Evolutionary conservation across 2,113 vertebrate species (phyloP).

Genomic region (Pangasianodon hypophthalmus): DNA sequence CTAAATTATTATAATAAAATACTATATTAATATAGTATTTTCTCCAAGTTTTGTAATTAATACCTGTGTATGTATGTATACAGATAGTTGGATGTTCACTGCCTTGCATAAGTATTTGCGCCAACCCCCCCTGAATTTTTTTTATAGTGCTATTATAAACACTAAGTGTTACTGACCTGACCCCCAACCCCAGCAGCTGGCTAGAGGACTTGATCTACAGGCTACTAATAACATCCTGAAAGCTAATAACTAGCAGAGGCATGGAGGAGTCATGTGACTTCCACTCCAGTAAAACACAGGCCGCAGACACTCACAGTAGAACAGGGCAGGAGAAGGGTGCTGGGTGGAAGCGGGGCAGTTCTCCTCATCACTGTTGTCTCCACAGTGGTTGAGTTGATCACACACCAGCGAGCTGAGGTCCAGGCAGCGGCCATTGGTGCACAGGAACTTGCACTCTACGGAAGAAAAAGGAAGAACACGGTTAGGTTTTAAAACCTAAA

Average conservation of each 20-base stretch:
- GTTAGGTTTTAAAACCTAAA: slow-evolving; percentile 2
- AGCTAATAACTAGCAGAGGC: not conserved
- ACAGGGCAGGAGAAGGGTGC: slow-evolving; percentile 90
- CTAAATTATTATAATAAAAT: too few relatives aligned
- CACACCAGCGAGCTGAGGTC: slow-evolving; percentile 93
- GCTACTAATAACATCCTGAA: slow-evolving; percentile 18
- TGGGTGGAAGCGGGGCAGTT: slow-evolving; percentile 94
- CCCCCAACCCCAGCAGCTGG: not conserved
- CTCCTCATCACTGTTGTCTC: slow-evolving; percentile 97
- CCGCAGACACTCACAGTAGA: slow-evolving; percentile 86
- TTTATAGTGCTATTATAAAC: not conserved
- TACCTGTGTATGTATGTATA: not conserved
- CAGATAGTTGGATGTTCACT: not conserved
- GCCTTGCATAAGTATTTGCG: not conserved
- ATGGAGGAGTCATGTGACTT: slow-evolving; percentile 1
- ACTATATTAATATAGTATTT: too few relatives aligned
- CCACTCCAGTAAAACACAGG: not conserved
- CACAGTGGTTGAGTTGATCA: slow-evolving; percentile 96
- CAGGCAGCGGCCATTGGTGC: slow-evolving; percentile 95
- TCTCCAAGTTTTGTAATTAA: not conserved
- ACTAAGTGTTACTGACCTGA: too few relatives aligned
- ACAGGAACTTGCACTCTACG: slow-evolving; percentile 97
- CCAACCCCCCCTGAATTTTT: not conserved
- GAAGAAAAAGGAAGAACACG: slow-evolving; percentile 52
- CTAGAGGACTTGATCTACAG: not conserved